These are phyloP conservation scores for Xerus inauris DNA, from an alignment of 2,113 vertebrate genomes.

Conservation along the genomic window DNA sequence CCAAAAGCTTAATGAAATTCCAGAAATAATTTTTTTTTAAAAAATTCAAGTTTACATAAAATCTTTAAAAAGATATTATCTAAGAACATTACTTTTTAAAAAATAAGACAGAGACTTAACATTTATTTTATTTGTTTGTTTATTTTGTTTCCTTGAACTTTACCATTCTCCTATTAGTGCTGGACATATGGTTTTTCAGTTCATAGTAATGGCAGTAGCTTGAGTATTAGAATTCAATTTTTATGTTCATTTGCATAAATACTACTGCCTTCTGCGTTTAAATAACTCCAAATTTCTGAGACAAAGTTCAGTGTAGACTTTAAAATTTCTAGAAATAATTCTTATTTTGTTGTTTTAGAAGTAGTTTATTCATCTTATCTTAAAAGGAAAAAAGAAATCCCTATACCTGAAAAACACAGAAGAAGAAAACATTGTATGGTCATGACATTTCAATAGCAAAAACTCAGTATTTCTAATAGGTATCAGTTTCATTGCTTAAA, in stretches of 20 bases:
- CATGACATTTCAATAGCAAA: slow-evolving; percentile 38
- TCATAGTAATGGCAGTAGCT: not conserved
- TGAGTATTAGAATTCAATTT: slow-evolving; percentile 29
- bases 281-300: slow-evolving; percentile 35
- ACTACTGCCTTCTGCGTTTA: not conserved
- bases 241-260: not conserved
- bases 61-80: slow-evolving; percentile 13
- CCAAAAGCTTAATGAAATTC: slow-evolving; percentile 13
- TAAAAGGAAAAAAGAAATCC: not conserved
- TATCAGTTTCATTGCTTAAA: slow-evolving; percentile 44
- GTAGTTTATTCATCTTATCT: not conserved
- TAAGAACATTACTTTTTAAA: not conserved
- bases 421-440: not conserved
- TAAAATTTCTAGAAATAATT: slow-evolving; percentile 36
- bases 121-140: not conserved
- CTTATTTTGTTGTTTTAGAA: slow-evolving; percentile 51
- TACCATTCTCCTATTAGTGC: not conserved
- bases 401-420: not conserved
- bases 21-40: slow-evolving; percentile 37
- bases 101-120: not conserved
- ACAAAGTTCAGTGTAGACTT: not conserved
- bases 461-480: not conserved
- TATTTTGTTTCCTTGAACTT: not conserved
- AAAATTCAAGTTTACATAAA: slow-evolving; percentile 30
- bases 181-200: not conserved